Conservation (phyloP, 2,888 invertebrate species). For the Gymnoscelis rufifasciata region DNA sequence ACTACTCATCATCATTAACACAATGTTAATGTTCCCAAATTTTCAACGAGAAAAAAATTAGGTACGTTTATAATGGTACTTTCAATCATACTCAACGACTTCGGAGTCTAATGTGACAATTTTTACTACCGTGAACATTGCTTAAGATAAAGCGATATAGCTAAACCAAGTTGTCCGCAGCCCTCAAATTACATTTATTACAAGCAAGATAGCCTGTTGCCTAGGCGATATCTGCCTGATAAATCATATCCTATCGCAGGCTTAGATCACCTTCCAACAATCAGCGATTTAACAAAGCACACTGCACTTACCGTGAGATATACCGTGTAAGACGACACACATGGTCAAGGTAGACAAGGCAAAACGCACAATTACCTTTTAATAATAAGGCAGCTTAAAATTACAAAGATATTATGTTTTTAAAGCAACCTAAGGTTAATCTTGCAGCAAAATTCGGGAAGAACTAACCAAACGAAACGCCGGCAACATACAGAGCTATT, state of each 20-base stretch:
- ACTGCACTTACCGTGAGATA: slow-evolving; percentile 44
- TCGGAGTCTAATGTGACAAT: no score
- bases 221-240: slow-evolving; percentile 1
- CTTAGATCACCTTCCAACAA: not conserved
- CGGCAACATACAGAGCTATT: slow-evolving; percentile 37
- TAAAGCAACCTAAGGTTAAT: slow-evolving; percentile 23
- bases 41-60: no score
- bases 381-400: no score
- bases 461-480: slow-evolving; percentile 8
- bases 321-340: slow-evolving; percentile 32
- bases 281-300: slow-evolving; percentile 26
- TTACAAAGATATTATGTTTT: no score
- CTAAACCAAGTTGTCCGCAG: slow-evolving; percentile 37
- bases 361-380: not conserved
- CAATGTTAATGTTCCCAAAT: no score
- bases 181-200: slow-evolving; percentile 38
- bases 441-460: slow-evolving; percentile 28
- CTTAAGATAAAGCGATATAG: no score
- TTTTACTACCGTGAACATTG: no score
- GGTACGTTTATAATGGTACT: no score
- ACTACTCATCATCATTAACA: no score
- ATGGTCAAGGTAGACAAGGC: slow-evolving; percentile 28
- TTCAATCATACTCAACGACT: no score
- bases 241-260: not conserved
- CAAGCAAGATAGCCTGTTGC: slow-evolving; percentile 23